Percentiles rank a stretch among this genome's conserved stretches.
Evolutionary conservation across 2,888 invertebrate species (phyloP).

Genomic region (Heliothis peltigera): DNA sequence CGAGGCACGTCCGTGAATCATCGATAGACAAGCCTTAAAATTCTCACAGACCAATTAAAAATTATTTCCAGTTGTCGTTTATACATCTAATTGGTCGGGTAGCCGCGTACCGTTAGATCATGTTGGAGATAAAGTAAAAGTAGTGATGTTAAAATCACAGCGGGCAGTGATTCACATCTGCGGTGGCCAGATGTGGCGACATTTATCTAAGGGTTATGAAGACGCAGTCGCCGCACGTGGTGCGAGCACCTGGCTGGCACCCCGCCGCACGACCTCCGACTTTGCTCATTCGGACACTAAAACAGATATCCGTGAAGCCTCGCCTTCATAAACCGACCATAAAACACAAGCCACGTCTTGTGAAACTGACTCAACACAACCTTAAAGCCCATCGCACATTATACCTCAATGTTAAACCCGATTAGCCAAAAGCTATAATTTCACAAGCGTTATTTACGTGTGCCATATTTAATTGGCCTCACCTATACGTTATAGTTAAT

Average conservation of each 20-base stretch:
- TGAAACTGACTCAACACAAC: conserved; percentile 9
- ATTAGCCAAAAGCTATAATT: conserved; percentile 77
- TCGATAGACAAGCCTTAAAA: conserved; percentile 68
- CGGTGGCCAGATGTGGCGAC: conserved; percentile 74
- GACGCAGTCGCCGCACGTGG: conserved; percentile 78
- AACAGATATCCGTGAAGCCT: conserved; percentile 68
- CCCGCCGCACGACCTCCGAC: conserved; percentile 73
- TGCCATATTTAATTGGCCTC: conserved; percentile 83
- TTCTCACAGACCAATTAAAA: conserved; percentile 78
- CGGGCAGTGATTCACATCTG: conserved; percentile 75
- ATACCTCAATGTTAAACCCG: conserved; percentile 58
- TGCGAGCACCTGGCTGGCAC: conserved; percentile 77
- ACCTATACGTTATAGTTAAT: conserved; percentile 82
- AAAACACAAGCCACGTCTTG: conserved; percentile 55
- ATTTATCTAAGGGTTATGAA: conserved; percentile 71
- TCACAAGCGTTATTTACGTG: conserved; percentile 80
- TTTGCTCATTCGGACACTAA: conserved; percentile 62
- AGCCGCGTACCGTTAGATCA: conserved; percentile 74
- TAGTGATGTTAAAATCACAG: conserved; percentile 80
- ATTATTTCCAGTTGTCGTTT: conserved; percentile 76
- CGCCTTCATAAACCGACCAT: conserved; percentile 62
- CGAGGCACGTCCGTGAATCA: conserved; percentile 73
- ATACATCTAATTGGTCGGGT: conserved; percentile 73
- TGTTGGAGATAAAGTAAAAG: conserved; percentile 72
- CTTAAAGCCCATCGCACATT: conserved; percentile 16